Evolutionary conservation across 1,140 invertebrate genomes (phyloP), one percentile per base, ranked within the genome.

Genomic region (Anoplolepis gracilipes): DNA sequence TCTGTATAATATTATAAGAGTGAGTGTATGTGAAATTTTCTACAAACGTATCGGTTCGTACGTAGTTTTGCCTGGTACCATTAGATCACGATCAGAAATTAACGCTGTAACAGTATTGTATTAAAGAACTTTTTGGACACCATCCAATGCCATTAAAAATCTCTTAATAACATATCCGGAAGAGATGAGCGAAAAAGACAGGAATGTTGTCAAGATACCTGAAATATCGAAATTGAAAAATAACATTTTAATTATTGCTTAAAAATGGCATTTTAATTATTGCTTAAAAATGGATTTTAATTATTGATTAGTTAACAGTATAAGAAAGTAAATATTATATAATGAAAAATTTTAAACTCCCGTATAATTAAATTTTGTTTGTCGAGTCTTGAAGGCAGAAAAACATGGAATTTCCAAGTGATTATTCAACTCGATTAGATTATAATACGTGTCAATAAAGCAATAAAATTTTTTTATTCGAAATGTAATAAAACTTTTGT

Each of bases 61-160:
- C 75, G 61, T 88, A 88, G 64, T 81, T 88, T 76, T 69, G 70
- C 87, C 87, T 88, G 75, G 82, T 69, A 89, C 69, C 76, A 69
- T 70, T 19, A 65, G 61, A 64, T 79, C 39, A 72, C 77, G 75
- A 79, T 79, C 85, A 55, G 42, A 67, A 89, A 84, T 90, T 89
- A 90, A 78, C 86, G 85, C 87, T 85, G 69, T 81, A 88, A 78
- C 57, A 86, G 49, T 61, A 28, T 87, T 69, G 57, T 87, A 79
- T n/a, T 69, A n/a, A 49, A 16, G 67, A 53, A 19, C 13, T n/a
- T 61, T 64, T 42, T 90, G 87, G 87, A 84, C 6, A 11, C 0
- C 28, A 36, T 59, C 87, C 87, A 90, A 81, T 79, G 57, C 46
- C 75, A 87, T 53, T 67, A 69, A 76, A n/a, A 69, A 79, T 79